Evolutionary conservation across 2,113 vertebrate species (phyloP), one percentile per base, ranked within the genome.

Genomic region (Meleagris gallopavo): DNA sequence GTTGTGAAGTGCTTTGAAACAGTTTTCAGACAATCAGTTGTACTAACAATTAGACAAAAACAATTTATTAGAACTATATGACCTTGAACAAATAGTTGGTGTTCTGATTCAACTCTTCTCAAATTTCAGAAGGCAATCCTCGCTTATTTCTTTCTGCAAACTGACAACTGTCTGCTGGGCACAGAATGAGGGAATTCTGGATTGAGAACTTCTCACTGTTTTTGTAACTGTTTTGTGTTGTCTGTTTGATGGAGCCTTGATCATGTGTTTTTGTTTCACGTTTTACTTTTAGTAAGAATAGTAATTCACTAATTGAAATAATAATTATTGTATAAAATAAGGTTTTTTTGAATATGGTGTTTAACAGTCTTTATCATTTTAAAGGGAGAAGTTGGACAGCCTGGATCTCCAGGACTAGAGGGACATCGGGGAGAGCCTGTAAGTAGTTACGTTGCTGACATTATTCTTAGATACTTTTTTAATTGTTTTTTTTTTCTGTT

Each of bases 341-440:
- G 6, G 2, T 36, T 36, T 27, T 38, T 69, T 30, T 45, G 3
- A 34, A 20, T 65, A 55, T 13, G 24, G 6, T 48, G n/a, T 76
- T 85, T 69, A 71, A 62, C 3, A 55, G 2, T 15, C 0, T 79
- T 32, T 60, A 83, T 95, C 50, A 19, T 90, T 92, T 88, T 60
- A 89, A 95, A 98, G 98, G 98, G 98, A 95, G 98, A 98, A 95
- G 83, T 72, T 2, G 98, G 98, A 81, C 89, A 94, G 25, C 97
- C 97, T 85, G 98, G 98, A 57, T 78, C 96, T 85, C 92, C 96
- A 16, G 98, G 98, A n/a, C 83, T 92, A 69, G 98, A 98, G 86
- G 98, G 98, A 90, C 91, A 78, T 45, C 88, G 67, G 9, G 98
- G 97, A 96, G 96, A 98, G 16, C 98, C 98, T 9, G 98, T 98